These are phyloP conservation scores for Pyrgilauda ruficollis DNA, from an alignment of 2,113 vertebrate genomes.

Conservation along the genomic window DNA sequence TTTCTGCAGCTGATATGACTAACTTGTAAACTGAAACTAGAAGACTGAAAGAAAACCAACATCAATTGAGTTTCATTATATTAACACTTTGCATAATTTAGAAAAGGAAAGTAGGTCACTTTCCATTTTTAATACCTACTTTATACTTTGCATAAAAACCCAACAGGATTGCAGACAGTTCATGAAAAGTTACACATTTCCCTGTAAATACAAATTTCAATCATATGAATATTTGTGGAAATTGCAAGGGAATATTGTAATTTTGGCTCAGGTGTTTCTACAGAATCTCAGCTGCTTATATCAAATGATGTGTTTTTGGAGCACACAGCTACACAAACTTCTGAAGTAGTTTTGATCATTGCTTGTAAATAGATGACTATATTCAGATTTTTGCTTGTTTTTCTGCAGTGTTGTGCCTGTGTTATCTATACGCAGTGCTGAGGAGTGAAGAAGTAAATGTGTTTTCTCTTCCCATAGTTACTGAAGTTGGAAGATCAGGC, in stretches of 20 bases:
- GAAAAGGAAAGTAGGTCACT: slow-evolving; percentile 29
- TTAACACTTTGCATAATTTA: neutral
- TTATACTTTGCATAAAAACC: neutral
- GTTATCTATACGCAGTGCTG: neutral
- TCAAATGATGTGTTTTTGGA: neutral
- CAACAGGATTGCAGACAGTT: neutral
- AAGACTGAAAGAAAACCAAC: neutral
- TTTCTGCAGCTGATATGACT: neutral
- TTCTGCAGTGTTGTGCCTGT: neutral
- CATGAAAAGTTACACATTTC: neutral
- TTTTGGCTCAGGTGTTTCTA: neutral
- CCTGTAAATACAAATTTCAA: neutral
- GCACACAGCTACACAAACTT: neutral
- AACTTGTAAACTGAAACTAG: slow-evolving; percentile 5
- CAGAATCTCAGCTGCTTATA: neutral
- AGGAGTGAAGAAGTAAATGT: neutral
- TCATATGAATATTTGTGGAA: neutral
- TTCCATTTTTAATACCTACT: slow-evolving; percentile 18
- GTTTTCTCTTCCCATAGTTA: neutral
- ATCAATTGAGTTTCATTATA: neutral
- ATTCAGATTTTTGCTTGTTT: neutral
- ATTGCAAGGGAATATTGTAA: neutral
- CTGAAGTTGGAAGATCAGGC: slow-evolving; percentile 7
- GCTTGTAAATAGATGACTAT: neutral
- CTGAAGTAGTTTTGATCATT: neutral